Percentiles rank a stretch among this genome's conserved stretches.
These are phyloP conservation scores for Phocoena sinus DNA, from an alignment of 2,113 vertebrate species.

Conservation along the genomic window DNA sequence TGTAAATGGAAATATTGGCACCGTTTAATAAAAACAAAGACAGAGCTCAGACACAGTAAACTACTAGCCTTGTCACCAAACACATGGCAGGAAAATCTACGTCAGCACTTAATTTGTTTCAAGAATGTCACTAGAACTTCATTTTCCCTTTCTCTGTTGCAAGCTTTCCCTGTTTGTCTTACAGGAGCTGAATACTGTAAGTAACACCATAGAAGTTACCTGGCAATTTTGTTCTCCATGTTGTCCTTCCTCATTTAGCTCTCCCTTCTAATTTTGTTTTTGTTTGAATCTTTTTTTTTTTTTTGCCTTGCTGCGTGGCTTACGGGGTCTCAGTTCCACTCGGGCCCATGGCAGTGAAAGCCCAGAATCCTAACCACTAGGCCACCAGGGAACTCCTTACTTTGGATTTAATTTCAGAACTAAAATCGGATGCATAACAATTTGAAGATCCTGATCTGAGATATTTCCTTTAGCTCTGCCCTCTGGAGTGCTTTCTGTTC, in stretches of 20 bases:
- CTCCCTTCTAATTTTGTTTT: background rate
- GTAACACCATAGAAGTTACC: background rate
- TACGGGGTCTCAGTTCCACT: background rate
- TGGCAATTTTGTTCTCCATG: background rate
- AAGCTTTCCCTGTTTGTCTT: constrained; percentile 22
- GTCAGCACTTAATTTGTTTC: background rate
- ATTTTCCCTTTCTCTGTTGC: constrained; percentile 27
- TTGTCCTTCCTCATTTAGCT: background rate
- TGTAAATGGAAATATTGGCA: background rate
- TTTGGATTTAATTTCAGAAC: constrained; percentile 14
- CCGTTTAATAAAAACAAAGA: background rate
- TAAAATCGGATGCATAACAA: background rate
- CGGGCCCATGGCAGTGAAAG: background rate
- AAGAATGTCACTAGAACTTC: background rate
- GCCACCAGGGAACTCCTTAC: background rate
- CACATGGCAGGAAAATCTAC: background rate
- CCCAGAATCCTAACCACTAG: background rate
- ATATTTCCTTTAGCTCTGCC: background rate
- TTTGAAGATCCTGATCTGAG: background rate
- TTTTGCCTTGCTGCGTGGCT: background rate
- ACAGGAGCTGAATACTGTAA: background rate
- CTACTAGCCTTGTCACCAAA: background rate
- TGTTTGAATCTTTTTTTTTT: background rate
- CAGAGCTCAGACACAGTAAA: background rate
- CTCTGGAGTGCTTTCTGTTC: background rate